phyloP scores from a whole-genome alignment of 2,113 vertebrate species.

The Megalops atlanticus region DNA sequence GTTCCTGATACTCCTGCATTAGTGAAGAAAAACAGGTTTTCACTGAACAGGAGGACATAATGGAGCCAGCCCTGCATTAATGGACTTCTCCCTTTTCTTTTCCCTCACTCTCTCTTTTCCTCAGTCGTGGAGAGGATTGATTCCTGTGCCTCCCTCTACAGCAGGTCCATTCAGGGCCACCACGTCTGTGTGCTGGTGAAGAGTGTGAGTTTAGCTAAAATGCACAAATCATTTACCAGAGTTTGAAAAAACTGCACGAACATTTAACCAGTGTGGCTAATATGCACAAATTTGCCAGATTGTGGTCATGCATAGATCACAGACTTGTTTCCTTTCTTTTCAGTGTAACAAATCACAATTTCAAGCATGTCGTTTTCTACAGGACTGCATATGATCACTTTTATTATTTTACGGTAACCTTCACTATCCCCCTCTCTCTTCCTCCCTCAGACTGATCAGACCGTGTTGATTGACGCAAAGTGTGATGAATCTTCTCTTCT shows the following conservation, averaged over 20 bases:
- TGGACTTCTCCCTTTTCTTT: not conserved
- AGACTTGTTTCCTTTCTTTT: too few relatives aligned
- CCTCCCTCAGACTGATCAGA: constrained; percentile 79
- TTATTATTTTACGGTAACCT: not conserved
- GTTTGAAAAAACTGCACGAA: too few relatives aligned
- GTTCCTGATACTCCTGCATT: too few relatives aligned
- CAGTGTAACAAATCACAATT: too few relatives aligned
- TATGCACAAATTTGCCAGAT: too few relatives aligned
- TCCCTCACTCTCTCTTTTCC: not conserved
- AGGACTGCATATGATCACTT: not conserved
- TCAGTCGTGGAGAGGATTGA: constrained; percentile 93
- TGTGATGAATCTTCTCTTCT: constrained; percentile 87
- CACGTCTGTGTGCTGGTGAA: constrained; percentile 96
- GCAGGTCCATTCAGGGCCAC: constrained; percentile 96
- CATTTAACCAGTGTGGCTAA: too few relatives aligned
- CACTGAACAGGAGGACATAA: too few relatives aligned
- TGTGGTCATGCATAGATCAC: too few relatives aligned
- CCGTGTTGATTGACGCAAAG: constrained; percentile 90
- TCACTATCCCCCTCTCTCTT: constrained; percentile 16
- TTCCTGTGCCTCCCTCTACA: constrained; percentile 97
- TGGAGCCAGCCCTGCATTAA: too few relatives aligned
- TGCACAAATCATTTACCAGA: too few relatives aligned
- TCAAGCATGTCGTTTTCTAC: not conserved
- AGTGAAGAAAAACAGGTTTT: too few relatives aligned
- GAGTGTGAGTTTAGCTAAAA: constrained; percentile 75